Evolutionary conservation across 2,797 vertebrate species (phyloP), one percentile per base, ranked within the genome.

Genomic region (Pitangus sulphuratus): DNA sequence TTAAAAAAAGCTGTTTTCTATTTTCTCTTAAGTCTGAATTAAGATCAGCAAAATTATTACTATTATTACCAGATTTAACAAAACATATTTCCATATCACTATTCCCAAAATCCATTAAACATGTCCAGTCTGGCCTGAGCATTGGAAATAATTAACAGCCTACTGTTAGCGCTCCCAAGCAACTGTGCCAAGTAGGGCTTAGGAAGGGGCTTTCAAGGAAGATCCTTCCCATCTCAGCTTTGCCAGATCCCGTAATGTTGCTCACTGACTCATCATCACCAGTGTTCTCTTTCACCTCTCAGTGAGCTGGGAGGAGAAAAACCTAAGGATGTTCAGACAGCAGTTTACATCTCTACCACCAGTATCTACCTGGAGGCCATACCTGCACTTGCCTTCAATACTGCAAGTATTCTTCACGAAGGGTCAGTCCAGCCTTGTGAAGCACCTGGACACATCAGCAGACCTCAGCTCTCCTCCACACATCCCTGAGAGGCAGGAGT

Each of bases 71-170:
- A 92, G 80, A 88, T 85, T 83, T 74, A 97, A 95, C 50, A 95
- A 87, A 79, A 92, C n/a, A 2, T 39, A 94, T 93, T 97, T 97
- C 87, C 30, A 18, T 20, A 92, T 92, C 72, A 53, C 64, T 95
- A 51, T 92, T 96, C 84, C 87, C 58, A 78, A 87, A 87, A 70
- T 64, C 85, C 90, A 79, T 89, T 93, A 53, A 90, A 87, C 61
- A 91, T 37, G 31, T 64, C 47, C 79, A 79, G 84, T 65, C 60
- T 42, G 74, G 79, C 26, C 78, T 69, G 20, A 95, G 61, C 58
- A 58, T 7, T 88, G 72, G 48, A 84, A 97, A 93, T 35, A 78
- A 89, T 93, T 85, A 85, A 35, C 28, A 85, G 35, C 31, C 48
- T 45, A 30, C 54, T 68, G 37, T 64, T 40, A 91, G 28, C 31